Conservation (phyloP, 2,888 invertebrate species). For the Polietes domitor region DNA sequence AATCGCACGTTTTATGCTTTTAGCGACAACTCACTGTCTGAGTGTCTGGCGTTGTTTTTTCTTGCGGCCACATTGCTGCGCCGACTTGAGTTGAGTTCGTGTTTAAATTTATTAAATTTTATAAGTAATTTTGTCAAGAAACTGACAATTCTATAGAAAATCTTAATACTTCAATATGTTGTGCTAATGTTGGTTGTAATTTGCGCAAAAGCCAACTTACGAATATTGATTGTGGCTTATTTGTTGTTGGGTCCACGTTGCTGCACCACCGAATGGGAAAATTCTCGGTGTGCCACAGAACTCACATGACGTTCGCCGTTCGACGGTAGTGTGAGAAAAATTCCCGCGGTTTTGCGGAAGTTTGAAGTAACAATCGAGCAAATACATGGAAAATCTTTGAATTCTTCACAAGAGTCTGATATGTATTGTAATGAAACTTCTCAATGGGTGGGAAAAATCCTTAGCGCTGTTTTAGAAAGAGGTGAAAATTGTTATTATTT, state of each 20-base stretch:
- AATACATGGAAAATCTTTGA: no score
- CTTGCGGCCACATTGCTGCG: constrained; percentile 1
- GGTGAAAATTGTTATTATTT: no score
- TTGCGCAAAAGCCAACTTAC: background rate
- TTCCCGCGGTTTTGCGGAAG: background rate
- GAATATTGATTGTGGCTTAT: constrained; percentile 7
- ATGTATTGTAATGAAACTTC: no score
- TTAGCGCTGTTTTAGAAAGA: no score
- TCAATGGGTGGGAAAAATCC: no score
- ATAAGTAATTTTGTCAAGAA: constrained; percentile 66
- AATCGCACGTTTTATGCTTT: constrained; percentile 66
- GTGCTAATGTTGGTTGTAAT: constrained; percentile 33
- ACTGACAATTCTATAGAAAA: constrained; percentile 65
- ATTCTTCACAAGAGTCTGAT: no score
- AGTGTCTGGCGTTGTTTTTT: constrained; percentile 37
- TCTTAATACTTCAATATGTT: constrained; percentile 46
- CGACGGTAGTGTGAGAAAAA: background rate
- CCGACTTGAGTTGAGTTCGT: constrained; percentile 46
- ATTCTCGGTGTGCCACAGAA: constrained; percentile 13
- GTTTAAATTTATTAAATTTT: constrained; percentile 57
- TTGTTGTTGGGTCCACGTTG: background rate
- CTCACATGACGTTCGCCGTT: background rate
- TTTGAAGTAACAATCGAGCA: no score
- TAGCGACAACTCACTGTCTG: constrained; percentile 64
- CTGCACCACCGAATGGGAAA: constrained; percentile 10